These are phyloP conservation scores for Patella ulyssiponensis DNA, from an alignment of 2,888 invertebrate genomes.

Conservation along the genomic window DNA sequence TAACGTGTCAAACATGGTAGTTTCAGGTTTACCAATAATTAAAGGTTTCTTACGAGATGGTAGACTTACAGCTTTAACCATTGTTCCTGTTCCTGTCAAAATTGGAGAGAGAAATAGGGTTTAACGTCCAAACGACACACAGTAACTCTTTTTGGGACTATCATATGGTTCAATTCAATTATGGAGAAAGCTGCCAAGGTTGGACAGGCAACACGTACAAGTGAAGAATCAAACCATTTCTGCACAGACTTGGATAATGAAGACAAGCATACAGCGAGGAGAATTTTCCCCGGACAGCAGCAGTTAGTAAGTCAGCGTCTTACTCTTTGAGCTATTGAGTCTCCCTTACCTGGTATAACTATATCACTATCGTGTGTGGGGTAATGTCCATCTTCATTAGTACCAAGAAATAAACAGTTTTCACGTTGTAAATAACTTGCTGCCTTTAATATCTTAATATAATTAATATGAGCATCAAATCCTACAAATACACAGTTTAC, in stretches of 20 bases:
- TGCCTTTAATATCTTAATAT: conserved; percentile 91
- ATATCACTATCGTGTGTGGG: conserved; percentile 76
- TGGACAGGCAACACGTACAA: not conserved
- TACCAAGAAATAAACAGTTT: conserved; percentile 88
- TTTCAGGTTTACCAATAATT: conserved; percentile 92
- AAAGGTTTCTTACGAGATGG: conserved; percentile 85
- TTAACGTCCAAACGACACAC: too few species aligned
- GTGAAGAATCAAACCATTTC: too few species aligned
- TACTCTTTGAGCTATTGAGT: too few species aligned
- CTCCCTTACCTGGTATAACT: conserved; percentile 77
- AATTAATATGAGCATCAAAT: conserved; percentile 93
- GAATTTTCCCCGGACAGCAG: too few species aligned
- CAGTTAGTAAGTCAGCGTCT: not conserved
- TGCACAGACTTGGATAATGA: too few species aligned
- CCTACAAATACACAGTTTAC: conserved; percentile 95
- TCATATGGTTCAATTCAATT: not conserved
- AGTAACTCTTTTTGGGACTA: too few species aligned
- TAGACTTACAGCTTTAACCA: conserved; percentile 88
- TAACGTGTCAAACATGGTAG: conserved; percentile 81
- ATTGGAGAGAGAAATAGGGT: not conserved
- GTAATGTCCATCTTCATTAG: conserved; percentile 93
- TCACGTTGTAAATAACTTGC: conserved; percentile 87
- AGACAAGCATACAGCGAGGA: too few species aligned
- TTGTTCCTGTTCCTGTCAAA: conserved; percentile 82
- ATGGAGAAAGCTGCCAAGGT: too few species aligned